Conservation (phyloP, 2,888 invertebrate genomes). For the Anaspis maculata region DNA sequence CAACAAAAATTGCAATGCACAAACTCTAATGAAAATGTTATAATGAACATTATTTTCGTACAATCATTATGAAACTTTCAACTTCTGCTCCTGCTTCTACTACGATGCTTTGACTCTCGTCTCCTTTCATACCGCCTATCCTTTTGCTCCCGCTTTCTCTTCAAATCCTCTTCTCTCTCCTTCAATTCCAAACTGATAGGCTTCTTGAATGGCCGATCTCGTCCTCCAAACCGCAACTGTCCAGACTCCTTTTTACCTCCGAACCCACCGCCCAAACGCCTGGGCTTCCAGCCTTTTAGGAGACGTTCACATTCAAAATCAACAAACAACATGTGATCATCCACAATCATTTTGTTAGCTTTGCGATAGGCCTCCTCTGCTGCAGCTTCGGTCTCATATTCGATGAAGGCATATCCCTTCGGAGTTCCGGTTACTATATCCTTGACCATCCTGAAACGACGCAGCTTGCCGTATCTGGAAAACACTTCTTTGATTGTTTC, state of each 20-base stretch:
- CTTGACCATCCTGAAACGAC: conserved; percentile 56
- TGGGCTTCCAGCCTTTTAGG: conserved; percentile 73
- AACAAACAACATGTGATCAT: conserved; percentile 63
- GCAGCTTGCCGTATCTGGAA: conserved; percentile 57
- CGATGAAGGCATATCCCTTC: conserved; percentile 80
- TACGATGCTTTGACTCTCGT: no score
- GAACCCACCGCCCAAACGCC: conserved; percentile 80
- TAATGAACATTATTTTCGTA: no score
- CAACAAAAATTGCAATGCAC: no score
- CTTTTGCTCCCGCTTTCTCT: no score
- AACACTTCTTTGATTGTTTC: conserved; percentile 50
- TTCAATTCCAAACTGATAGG: conserved; percentile 44
- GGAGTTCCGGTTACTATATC: conserved; percentile 75
- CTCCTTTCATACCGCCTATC: background rate
- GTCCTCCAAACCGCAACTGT: conserved; percentile 79
- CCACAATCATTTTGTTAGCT: conserved; percentile 53
- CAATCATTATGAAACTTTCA: no score
- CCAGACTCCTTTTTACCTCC: conserved; percentile 82
- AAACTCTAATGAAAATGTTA: no score
- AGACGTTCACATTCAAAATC: conserved; percentile 68
- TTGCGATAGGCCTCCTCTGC: conserved; percentile 55
- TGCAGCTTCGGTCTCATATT: conserved; percentile 55
- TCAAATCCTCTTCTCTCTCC: background rate
- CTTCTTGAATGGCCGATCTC: conserved; percentile 65
- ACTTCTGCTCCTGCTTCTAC: no score